Conservation (phyloP, 2,888 invertebrate genomes). For the Mythimna pallens region DNA sequence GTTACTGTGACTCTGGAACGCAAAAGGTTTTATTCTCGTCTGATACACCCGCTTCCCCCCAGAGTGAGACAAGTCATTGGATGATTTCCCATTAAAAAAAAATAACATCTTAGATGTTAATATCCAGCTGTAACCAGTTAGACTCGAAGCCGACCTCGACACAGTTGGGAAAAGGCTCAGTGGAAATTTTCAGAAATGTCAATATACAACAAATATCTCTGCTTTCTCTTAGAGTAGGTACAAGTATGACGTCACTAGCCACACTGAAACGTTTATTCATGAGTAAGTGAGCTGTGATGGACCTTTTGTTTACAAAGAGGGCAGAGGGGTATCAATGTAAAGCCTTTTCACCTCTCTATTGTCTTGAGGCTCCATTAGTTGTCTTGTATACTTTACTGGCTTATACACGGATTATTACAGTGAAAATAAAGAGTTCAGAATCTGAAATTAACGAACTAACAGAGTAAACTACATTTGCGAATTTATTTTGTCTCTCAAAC, state of each 20-base stretch:
- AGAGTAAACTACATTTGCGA: neutral
- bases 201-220: neutral
- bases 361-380: neutral
- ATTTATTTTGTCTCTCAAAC: neutral
- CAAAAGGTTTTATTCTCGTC: no score
- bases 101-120: no score
- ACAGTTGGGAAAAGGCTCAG: no score
- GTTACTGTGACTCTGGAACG: no score
- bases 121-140: no score
- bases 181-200: neutral
- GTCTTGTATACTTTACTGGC: constrained; percentile 3
- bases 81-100: no score
- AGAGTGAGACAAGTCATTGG: no score
- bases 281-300: constrained; percentile 33
- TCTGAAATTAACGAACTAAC: neutral
- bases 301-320: constrained; percentile 27
- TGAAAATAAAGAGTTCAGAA: neutral
- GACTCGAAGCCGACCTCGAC: no score
- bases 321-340: constrained; percentile 12
- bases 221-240: neutral
- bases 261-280: constrained; percentile 23
- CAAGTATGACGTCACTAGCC: neutral
- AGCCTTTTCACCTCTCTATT: constrained; percentile 13
- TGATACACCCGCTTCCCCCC: no score
- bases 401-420: neutral